Evolutionary conservation across 2,888 invertebrate genomes (phyloP), one percentile per base, ranked within the genome.

Genomic region (Ypsolopha scabrella): DNA sequence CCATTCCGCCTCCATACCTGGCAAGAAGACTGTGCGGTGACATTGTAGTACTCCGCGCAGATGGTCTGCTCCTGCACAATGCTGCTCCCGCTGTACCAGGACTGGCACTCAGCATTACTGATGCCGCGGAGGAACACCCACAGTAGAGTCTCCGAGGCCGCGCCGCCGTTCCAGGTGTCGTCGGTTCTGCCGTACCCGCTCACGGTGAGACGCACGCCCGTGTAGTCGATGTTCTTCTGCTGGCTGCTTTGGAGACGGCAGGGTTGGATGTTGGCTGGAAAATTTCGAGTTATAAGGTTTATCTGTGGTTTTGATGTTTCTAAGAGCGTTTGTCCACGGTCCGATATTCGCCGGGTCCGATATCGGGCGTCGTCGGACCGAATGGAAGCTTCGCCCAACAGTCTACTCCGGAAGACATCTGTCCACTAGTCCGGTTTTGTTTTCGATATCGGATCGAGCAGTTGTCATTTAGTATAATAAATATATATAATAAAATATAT

Each of bases 61-160:
- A 86, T 62, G 57, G 80, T 70, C 59, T 72, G 55, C 0, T 67
- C 64, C 52, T 60, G 58, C 38, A 83, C 61, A 50, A 70, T 64
- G 2, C 44, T 34, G 55, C 71, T 70, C 58, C 36, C 53, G 24
- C 63, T 59, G 65, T 77, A 83, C 69, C 71, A 79, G 2, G 8
- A 0, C 4, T 60, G 63, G 60, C 85, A 85, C 36, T 70, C 68
- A 24, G 58, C 68, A 60, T 78, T 80, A 55, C 68, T 67, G 61
- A 83, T 70, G 36, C 79, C 82, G 11, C 63, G 63, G 44, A 88
- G 87, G 58, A 65, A 67, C 43, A 86, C 80, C 69, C 81, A 88
- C 52, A 78, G 77, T 4, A 88, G 76, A 13, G 81, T 66, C 51
- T 80, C 78, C 0, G 85, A 80, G 0, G 68, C 51, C 0, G 64